Evolutionary conservation across 2,888 invertebrate genomes (phyloP).

Genomic region (Andrena dorsata): DNA sequence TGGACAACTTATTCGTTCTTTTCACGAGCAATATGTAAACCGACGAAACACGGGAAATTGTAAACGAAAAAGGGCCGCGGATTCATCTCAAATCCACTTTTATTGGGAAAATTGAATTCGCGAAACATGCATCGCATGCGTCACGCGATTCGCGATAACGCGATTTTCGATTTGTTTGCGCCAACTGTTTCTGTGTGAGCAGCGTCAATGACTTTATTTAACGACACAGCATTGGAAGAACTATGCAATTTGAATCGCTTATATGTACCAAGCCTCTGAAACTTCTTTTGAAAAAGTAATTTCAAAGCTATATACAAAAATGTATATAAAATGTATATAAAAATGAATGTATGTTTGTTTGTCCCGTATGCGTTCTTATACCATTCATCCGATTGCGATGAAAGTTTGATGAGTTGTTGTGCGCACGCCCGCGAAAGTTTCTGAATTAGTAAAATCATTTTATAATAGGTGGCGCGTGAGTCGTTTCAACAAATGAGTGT

Average conservation of each 20-base stretch:
- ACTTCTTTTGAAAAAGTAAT: no score
- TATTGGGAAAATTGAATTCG: constrained; percentile 46
- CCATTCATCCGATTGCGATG: no score
- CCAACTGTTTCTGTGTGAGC: constrained; percentile 15
- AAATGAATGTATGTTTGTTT: no score
- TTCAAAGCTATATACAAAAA: no score
- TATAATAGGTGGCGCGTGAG: no score
- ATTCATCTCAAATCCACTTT: constrained; percentile 35
- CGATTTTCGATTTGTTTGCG: constrained; percentile 53
- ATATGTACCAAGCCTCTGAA: background rate
- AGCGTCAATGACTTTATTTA: constrained; percentile 41
- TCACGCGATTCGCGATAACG: constrained; percentile 40
- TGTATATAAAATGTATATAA: no score
- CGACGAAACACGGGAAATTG: constrained; percentile 4
- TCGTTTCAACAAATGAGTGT: no score
- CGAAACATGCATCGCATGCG: constrained; percentile 24
- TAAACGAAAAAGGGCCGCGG: constrained; percentile 22
- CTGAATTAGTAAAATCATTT: no score
- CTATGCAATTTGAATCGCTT: constrained; percentile 10
- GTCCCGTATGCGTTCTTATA: no score
- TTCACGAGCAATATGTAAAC: constrained; percentile 3
- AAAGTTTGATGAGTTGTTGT: no score
- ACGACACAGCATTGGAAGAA: constrained; percentile 1
- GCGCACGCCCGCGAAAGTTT: no score
- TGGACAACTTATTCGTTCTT: no score